Evolutionary conservation across 2,113 vertebrate genomes (phyloP).

Genomic region (Platysteira castanea): DNA sequence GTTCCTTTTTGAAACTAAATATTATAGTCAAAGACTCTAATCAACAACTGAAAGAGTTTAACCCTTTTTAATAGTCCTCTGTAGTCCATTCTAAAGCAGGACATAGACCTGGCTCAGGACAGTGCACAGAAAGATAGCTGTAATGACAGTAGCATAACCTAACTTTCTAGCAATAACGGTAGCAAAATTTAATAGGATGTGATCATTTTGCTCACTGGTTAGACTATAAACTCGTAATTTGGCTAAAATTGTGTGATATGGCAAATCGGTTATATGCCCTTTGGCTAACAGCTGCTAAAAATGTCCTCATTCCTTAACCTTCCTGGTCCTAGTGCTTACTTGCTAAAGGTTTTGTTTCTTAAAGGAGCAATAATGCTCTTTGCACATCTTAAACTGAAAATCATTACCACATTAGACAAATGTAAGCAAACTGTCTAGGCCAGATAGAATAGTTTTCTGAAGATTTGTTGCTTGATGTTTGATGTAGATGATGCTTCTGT

Average conservation of each 20-base stretch:
- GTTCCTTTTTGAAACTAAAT: neutral
- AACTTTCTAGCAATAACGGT: neutral
- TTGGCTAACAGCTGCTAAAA: neutral
- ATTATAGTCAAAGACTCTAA: neutral
- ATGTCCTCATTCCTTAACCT: neutral
- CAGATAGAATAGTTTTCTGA: neutral
- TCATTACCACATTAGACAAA: neutral
- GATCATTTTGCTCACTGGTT: neutral
- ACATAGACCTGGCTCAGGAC: neutral
- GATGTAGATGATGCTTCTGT: neutral
- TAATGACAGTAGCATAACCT: neutral
- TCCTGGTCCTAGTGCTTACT: neutral
- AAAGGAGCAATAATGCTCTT: neutral
- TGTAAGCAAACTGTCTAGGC: neutral
- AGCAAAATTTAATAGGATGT: neutral
- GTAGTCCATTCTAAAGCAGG: neutral
- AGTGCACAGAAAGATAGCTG: neutral
- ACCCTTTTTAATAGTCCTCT: neutral
- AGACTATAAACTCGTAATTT: neutral
- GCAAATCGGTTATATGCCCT: neutral
- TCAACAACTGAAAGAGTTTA: neutral
- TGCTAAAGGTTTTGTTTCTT: neutral
- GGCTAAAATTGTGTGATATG: neutral
- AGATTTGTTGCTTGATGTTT: neutral
- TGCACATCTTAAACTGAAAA: neutral